These are phyloP conservation scores for Periparus ater DNA, from an alignment of 2,797 vertebrate species.

Conservation along the genomic window DNA sequence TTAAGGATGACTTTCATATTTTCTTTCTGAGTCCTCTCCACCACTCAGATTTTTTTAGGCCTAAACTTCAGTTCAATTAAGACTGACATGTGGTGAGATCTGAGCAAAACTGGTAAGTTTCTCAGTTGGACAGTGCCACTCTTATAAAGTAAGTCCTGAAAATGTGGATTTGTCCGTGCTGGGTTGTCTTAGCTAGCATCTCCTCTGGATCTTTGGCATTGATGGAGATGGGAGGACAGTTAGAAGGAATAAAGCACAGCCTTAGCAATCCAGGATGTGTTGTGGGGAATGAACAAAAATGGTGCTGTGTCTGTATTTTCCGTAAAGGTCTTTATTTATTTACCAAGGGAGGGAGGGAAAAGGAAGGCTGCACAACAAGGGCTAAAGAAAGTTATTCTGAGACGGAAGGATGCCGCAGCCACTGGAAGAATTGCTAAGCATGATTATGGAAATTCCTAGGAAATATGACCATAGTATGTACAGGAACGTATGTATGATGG, in stretches of 20 bases:
- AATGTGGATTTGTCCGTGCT: not conserved
- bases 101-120: not conserved
- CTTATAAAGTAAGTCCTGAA: not conserved
- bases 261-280: not conserved
- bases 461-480: not conserved
- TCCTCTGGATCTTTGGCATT: not conserved
- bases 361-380: not conserved
- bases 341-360: not conserved
- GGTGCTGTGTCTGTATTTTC: not conserved
- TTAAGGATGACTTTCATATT: not conserved
- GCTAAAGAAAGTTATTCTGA: not conserved
- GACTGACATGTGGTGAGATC: not conserved
- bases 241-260: not conserved
- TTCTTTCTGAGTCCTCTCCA: not conserved
- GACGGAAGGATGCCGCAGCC: not conserved
- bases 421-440: not conserved
- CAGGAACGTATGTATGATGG: not conserved
- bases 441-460: slow-evolving; percentile 14
- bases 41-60: not conserved
- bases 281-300: not conserved
- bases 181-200: not conserved
- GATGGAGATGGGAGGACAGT: not conserved
- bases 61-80: not conserved
- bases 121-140: not conserved
- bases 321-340: not conserved